Evolutionary conservation across 2,797 vertebrate genomes (phyloP), one percentile per base, ranked within the genome.

Genomic region (Hapalemur alaotrensis): DNA sequence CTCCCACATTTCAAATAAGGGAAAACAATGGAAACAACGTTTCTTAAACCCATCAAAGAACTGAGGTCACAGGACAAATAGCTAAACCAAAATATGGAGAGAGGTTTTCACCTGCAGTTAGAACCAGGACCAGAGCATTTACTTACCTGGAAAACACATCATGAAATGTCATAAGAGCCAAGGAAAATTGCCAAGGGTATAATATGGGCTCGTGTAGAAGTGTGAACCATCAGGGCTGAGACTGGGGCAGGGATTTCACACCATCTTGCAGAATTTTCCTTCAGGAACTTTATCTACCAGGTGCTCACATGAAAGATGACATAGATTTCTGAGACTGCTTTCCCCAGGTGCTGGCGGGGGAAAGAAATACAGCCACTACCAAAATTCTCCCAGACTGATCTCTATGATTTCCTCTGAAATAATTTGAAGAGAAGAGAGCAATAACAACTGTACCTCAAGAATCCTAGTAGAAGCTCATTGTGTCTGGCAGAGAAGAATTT

Each of bases 201-300:
- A 12, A 18, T 11, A 30, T 1, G 4, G 52, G 30, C 28, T 35
- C 10, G 4, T 3, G 1, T 18, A 43, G n/a, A 28, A 41, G 5
- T 43, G 38, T 12, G 25, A 85, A 23, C 41, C 14, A 30, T 18
- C 5, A 1, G 22, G 23, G 0, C 3, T 25, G 7, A 38, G 12
- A n/a, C 1, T 4, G 22, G 12, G n/a, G 30, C 5, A 18, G 4
- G 30, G 12, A 4, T 0, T 1, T 63, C 79, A 48, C 0, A 9
- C 1, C 3, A 1, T 4, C 9, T 10, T 46, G 7, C 14, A 82
- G 14, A 9, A 28, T 8, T 86, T 87, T 57, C 63, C 32, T 17
- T 43, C 8, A 38, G 35, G 6, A 87, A 10, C 7, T n/a, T 43
- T 43, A 43, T 43, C 41, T 57, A 9, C 1, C 5, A 20, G 9